A percentile compares a stretch with the other conserved stretches of the same genome.
These are phyloP conservation scores for Meganola albula DNA, from an alignment of 2,888 invertebrate species.

Conservation along the genomic window DNA sequence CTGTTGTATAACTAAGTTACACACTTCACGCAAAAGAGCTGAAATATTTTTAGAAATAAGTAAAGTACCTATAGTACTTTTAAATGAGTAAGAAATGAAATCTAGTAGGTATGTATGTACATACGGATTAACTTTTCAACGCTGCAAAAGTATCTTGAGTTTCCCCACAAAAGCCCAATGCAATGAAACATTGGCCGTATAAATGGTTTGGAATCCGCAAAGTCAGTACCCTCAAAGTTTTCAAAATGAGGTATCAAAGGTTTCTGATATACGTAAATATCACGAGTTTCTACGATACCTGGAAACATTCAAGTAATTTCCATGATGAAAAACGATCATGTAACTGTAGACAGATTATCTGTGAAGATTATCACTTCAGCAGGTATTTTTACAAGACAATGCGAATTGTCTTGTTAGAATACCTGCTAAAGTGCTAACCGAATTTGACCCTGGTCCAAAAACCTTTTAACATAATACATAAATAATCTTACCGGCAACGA, in stretches of 20 bases:
- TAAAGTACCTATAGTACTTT: background rate
- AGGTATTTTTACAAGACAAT: too few relatives aligned
- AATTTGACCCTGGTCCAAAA: too few relatives aligned
- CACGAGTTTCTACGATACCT: conserved; percentile 89
- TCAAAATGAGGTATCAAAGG: conserved; percentile 84
- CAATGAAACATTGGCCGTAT: conserved; percentile 86
- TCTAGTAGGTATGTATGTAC: conserved; percentile 20
- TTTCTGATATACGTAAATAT: conserved; percentile 87
- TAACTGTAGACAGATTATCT: too few relatives aligned
- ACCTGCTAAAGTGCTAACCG: too few relatives aligned
- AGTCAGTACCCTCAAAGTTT: conserved; percentile 82
- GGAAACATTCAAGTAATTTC: too few relatives aligned
- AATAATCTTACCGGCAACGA: conserved; percentile 86
- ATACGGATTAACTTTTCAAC: conserved; percentile 74
- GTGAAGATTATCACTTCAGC: too few relatives aligned
- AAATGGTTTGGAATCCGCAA: conserved; percentile 77
- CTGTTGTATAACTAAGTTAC: conserved; percentile 88
- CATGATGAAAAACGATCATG: too few relatives aligned
- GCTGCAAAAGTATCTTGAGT: conserved; percentile 86
- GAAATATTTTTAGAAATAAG: conserved; percentile 3
- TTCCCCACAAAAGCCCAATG: conserved; percentile 90
- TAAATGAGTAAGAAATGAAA: background rate
- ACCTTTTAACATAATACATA: too few relatives aligned
- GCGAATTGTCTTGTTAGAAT: too few relatives aligned
- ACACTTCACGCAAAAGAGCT: conserved; percentile 86